A percentile compares a stretch with the other conserved stretches of the same genome.
Conservation (phyloP, 2,888 invertebrate species). For the Parascotia fuliginaria region DNA sequence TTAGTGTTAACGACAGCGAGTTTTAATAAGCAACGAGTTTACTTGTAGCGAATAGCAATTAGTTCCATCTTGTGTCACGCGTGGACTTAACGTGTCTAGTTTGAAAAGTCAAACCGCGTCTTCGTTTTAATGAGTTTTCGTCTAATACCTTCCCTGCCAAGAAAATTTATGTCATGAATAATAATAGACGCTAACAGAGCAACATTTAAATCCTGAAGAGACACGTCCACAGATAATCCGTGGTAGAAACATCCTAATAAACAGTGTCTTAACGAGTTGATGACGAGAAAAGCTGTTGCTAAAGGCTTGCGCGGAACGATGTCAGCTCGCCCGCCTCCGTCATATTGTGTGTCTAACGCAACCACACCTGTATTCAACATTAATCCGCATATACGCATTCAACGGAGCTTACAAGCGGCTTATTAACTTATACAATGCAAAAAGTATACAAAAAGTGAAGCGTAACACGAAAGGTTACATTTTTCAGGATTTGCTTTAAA, state of each 20-base stretch:
- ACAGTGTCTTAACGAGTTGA: constrained; percentile 70
- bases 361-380: constrained; percentile 23
- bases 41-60: constrained; percentile 78
- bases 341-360: constrained; percentile 10
- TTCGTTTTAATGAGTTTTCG: constrained; percentile 84
- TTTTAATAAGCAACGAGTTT: constrained; percentile 77
- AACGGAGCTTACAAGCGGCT: constrained; percentile 17
- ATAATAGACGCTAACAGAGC: constrained; percentile 78
- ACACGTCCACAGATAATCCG: constrained; percentile 76
- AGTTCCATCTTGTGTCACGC: constrained; percentile 75
- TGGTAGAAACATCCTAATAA: constrained; percentile 74
- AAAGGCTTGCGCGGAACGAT: constrained; percentile 3
- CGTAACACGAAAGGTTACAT: constrained; percentile 11
- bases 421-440: constrained; percentile 24
- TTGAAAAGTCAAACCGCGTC: constrained; percentile 84
- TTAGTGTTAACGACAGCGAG: constrained; percentile 71
- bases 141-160: constrained; percentile 80
- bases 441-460: constrained; percentile 12
- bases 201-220: constrained; percentile 78
- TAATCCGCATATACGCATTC: constrained; percentile 33
- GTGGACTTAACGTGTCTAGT: constrained; percentile 84
- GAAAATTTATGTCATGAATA: constrained; percentile 85
- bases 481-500: background rate
- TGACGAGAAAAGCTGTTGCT: constrained; percentile 55
- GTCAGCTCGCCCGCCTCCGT: constrained; percentile 1